These are phyloP conservation scores for Parascotia fuliginaria DNA, from an alignment of 2,888 invertebrate genomes.

Conservation along the genomic window DNA sequence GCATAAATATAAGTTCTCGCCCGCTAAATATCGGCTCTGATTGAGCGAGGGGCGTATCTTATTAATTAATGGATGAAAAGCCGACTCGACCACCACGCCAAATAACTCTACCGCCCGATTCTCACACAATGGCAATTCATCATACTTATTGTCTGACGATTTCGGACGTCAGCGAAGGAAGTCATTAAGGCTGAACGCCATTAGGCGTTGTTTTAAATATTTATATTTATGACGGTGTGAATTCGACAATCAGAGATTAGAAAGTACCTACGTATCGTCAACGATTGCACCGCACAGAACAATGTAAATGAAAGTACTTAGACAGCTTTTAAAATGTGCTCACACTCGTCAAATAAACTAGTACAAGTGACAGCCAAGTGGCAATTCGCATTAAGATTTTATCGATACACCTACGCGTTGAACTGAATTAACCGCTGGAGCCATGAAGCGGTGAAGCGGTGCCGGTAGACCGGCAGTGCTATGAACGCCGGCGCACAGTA, in stretches of 20 bases:
- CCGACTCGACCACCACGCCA: conserved; percentile 71
- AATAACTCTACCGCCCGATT: conserved; percentile 69
- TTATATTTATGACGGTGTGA: conserved; percentile 62
- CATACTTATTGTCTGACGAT: conserved; percentile 82
- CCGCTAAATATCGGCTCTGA: conserved; percentile 73
- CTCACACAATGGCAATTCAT: conserved; percentile 81
- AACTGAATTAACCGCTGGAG: conserved; percentile 55
- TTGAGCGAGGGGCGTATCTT: conserved; percentile 78
- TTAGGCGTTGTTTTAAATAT: conserved; percentile 68
- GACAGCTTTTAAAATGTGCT: conserved; percentile 55
- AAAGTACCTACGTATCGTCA: conserved; percentile 41
- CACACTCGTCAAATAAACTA: conserved; percentile 55
- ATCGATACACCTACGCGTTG: conserved; percentile 63
- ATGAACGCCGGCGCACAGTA: conserved; percentile 56
- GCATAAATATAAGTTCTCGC: conserved; percentile 73
- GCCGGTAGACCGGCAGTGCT: conserved; percentile 38
- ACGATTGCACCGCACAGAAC: conserved; percentile 41
- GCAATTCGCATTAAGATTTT: conserved; percentile 68
- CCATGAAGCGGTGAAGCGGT: conserved; percentile 17
- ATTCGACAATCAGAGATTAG: conserved; percentile 56
- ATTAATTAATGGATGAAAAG: conserved; percentile 81
- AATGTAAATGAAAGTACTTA: conserved; percentile 54
- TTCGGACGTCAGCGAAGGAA: conserved; percentile 80
- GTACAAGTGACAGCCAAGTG: conserved; percentile 59
- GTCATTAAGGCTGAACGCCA: conserved; percentile 70